Conservation (phyloP, 30 jellyfish, hydroid and myxozoan genomes). For the Aurelia aurita region DNA sequence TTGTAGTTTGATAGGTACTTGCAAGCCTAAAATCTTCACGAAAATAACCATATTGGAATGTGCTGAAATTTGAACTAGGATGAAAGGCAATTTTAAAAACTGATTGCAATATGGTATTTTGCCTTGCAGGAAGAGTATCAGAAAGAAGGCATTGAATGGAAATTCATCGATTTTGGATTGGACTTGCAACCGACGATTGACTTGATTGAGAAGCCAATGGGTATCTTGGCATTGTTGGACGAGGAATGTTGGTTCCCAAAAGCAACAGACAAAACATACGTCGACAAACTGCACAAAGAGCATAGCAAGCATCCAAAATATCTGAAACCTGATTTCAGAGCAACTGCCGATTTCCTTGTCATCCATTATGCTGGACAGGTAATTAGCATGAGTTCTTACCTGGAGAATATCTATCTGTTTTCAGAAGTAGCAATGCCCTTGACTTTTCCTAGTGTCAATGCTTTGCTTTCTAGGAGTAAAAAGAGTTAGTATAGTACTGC, state of each 20-base stretch:
- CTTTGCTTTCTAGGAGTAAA: too few relatives aligned
- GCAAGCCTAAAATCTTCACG: too few relatives aligned
- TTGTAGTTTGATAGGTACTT: too few relatives aligned
- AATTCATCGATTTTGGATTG: constrained; percentile 99
- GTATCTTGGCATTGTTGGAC: constrained; percentile 94
- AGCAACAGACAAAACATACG: constrained; percentile 98
- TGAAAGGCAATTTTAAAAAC: too few relatives aligned
- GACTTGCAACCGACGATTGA: constrained; percentile 99
- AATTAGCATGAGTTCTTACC: too few relatives aligned
- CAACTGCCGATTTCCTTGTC: constrained; percentile 96
- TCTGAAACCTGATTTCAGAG: constrained; percentile 98
- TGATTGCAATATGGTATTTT: neutral
- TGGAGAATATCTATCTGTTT: too few relatives aligned
- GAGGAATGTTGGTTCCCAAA: constrained; percentile 99
- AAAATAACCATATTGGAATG: too few relatives aligned
- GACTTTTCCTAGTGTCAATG: too few relatives aligned
- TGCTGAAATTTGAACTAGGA: too few relatives aligned
- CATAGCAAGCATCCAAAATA: constrained; percentile 97
- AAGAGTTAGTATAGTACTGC: too few relatives aligned
- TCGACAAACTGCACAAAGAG: constrained; percentile 88
- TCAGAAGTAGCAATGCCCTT: too few relatives aligned
- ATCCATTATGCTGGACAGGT: constrained; percentile 99
- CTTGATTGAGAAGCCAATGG: constrained; percentile 99
- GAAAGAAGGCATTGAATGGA: constrained; percentile 99
- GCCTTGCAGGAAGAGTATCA: constrained; percentile 92